Base-by-base conservation (phyloP, 2,113 vertebrate genomes). In the Garra rufa region DNA sequence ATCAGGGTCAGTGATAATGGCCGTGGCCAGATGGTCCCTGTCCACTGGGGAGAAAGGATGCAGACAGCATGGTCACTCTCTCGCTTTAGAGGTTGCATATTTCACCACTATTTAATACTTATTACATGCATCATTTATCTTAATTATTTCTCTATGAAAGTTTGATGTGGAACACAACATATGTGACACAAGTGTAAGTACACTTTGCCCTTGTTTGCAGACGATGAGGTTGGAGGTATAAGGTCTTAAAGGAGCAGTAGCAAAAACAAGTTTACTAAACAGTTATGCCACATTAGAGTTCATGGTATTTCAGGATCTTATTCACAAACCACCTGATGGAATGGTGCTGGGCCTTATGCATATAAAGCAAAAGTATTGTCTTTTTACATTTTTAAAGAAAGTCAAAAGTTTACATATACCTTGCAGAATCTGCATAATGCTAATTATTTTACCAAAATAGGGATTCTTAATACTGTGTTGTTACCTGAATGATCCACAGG, bases 111-210 rank as follows among this genome's bases (percentile, higher is more conserved):
- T 93, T 94, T 94, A 94, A 93, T 94, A 89, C 89, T 85, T 93
- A 94, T 95, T 94, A 94, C 93, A 95, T 94, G 94, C 93, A 94
- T 94, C 92, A 94, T 95, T 95, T 94, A 95, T 94, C 92, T 92
- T 93, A 94, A 94, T 94, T 94, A 95, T 94, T 93, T 94, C 93
- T 93, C 92, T 88, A 94, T 94, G 93, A 93, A 94, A 94, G 91
- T 92, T 93, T 92, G 92, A 93, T 94, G 91, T 90, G 91, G 90
- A 92, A 94, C 92, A 94, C 91, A 93, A 90, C 85, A 88, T 85
- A 91, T 89, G 89, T 90, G 89, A 89, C 88, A 90, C 92, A 90
- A 93, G 92, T 93, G 92, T 93, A 94, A 92, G 93, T 91, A 92
- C 88, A 91, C 93, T 92, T 92, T 92, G 91, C 90, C 92, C 93